A percentile compares a stretch with the other conserved stretches of the same genome.
phyloP scores from a whole-genome alignment of 2,888 invertebrate species.

The Ceraclea dissimilis region DNA sequence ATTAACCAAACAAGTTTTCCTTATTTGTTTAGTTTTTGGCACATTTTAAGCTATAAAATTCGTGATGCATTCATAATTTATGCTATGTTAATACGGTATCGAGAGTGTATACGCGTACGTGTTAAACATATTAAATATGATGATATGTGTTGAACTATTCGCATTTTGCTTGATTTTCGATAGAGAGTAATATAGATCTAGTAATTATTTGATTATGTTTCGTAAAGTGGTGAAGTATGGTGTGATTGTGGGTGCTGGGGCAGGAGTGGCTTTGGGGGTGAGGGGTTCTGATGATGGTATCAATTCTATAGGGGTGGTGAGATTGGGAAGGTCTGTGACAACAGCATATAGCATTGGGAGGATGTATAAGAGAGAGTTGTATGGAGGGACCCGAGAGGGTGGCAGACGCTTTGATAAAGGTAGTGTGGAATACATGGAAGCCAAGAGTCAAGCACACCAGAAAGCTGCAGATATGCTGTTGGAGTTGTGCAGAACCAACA shows the following conservation, averaged over 20 bases:
- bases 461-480: slow-evolving; percentile 80
- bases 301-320: slow-evolving; percentile 75
- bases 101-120: too few relatives aligned
- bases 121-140: too few relatives aligned
- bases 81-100: too few relatives aligned
- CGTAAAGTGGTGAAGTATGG: slow-evolving; percentile 19
- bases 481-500: slow-evolving; percentile 82
- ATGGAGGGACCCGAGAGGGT: slow-evolving; percentile 28
- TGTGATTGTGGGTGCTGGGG: slow-evolving; percentile 8
- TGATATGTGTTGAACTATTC: too few relatives aligned
- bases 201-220: too few relatives aligned
- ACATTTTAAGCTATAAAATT: too few relatives aligned
- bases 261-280: slow-evolving; percentile 12
- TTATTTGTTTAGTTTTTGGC: too few relatives aligned
- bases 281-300: slow-evolving; percentile 54
- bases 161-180: too few relatives aligned
- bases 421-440: slow-evolving; percentile 57
- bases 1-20: too few relatives aligned
- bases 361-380: slow-evolving; percentile 70
- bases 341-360: slow-evolving; percentile 73
- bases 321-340: slow-evolving; percentile 77
- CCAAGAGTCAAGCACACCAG: slow-evolving; percentile 72
- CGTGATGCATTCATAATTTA: too few relatives aligned
- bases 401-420: slow-evolving; percentile 55
- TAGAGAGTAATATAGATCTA: too few relatives aligned